phyloP scores from a whole-genome alignment of 2,797 vertebrate genomes.

The Telmatherina bonti region DNA sequence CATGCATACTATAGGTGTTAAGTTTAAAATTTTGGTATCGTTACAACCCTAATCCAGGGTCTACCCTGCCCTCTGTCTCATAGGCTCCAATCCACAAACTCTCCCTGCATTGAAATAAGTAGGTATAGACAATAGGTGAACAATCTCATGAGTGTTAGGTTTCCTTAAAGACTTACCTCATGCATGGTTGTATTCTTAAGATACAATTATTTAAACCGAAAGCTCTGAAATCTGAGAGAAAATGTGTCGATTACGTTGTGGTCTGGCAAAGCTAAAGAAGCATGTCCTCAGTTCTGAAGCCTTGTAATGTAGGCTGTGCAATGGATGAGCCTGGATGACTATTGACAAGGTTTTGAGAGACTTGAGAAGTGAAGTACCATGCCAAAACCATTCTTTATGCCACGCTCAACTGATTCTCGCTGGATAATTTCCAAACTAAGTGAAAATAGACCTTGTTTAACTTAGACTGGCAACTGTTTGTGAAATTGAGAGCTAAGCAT shows the following conservation, averaged over 20 bases:
- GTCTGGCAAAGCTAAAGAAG: slow-evolving; percentile 10
- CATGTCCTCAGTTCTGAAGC: slow-evolving; percentile 21
- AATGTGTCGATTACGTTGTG: slow-evolving; percentile 10
- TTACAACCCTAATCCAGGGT: too few relatives aligned
- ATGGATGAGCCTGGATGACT: slow-evolving; percentile 22
- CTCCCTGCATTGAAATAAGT: too few relatives aligned
- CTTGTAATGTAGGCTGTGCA: slow-evolving; percentile 11
- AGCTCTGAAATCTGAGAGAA: slow-evolving; percentile 3
- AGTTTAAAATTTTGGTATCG: too few relatives aligned
- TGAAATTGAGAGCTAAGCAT: slow-evolving; percentile 19
- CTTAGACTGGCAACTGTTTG: slow-evolving; percentile 1
- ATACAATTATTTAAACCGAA: slow-evolving; percentile 3
- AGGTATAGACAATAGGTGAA: too few relatives aligned
- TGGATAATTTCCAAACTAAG: slow-evolving; percentile 7
- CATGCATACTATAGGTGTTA: too few relatives aligned
- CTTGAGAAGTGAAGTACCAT: slow-evolving; percentile 9
- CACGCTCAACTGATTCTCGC: slow-evolving; percentile 16
- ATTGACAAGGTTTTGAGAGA: slow-evolving; percentile 23
- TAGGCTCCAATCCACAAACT: too few relatives aligned
- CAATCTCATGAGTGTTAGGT: neutral
- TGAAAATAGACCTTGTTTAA: slow-evolving; percentile 23
- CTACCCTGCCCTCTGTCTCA: too few relatives aligned
- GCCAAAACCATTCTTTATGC: slow-evolving; percentile 29
- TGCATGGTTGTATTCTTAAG: neutral
- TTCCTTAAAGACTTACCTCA: neutral